phyloP scores from a whole-genome alignment of 2,888 invertebrate species.

The Mythimna lalbum region DNA sequence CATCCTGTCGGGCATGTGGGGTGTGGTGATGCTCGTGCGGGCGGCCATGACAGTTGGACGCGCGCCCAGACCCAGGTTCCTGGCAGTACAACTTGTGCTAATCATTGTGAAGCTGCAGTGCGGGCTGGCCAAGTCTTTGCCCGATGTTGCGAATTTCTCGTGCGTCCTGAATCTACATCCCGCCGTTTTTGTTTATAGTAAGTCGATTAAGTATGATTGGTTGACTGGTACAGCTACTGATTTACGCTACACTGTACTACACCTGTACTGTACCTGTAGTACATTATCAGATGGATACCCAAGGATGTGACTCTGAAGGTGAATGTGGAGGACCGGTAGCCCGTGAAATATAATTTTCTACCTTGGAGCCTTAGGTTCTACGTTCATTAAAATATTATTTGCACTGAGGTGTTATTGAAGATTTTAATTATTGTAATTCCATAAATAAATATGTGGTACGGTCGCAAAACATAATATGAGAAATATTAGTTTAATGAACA shows the following conservation, averaged over 20 bases:
- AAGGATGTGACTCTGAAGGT: not conserved
- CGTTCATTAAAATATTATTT: no score
- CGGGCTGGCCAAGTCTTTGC: slow-evolving; percentile 89
- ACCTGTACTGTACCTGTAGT: no score
- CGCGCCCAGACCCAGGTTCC: slow-evolving; percentile 86
- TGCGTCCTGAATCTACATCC: slow-evolving; percentile 93
- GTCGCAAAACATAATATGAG: no score
- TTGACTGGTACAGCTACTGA: not conserved
- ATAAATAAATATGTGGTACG: no score
- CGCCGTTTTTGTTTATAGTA: slow-evolving; percentile 92
- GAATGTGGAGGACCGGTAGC: no score
- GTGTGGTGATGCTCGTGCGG: slow-evolving; percentile 92
- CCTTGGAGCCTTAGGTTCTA: no score
- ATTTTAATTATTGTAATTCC: no score
- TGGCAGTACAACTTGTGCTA: slow-evolving; percentile 92
- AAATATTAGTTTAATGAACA: no score
- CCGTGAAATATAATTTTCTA: no score
- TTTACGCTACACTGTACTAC: no score
- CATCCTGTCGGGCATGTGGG: slow-evolving; percentile 93
- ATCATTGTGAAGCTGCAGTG: slow-evolving; percentile 93
- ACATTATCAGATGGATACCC: not conserved
- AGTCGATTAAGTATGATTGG: slow-evolving; percentile 72
- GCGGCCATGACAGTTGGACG: slow-evolving; percentile 82
- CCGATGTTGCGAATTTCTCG: slow-evolving; percentile 90
- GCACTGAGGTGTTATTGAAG: no score